Evolutionary conservation across 2,113 vertebrate species (phyloP).

Genomic region (Eublepharis macularius): DNA sequence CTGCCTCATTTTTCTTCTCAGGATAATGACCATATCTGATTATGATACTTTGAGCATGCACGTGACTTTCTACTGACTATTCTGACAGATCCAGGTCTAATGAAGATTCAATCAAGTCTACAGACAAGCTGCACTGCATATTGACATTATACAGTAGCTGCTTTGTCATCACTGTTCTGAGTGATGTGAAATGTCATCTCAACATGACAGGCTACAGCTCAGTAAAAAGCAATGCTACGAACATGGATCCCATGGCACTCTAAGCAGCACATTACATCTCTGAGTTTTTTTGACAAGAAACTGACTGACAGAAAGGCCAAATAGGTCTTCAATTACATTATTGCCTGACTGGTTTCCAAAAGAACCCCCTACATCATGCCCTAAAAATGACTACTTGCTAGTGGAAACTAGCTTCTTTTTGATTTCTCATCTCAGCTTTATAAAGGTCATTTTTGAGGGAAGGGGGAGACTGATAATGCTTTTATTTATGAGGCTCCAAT

Average conservation of each 20-base stretch:
- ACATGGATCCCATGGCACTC: not conserved
- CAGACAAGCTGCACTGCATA: not conserved
- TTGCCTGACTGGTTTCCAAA: not conserved
- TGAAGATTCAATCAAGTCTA: not conserved
- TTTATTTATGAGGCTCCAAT: not conserved
- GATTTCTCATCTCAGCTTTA: not conserved
- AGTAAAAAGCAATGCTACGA: conserved; percentile 11
- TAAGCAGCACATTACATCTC: not conserved
- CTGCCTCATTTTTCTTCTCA: not conserved
- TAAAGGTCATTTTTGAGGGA: not conserved
- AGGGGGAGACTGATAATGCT: not conserved
- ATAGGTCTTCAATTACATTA: not conserved
- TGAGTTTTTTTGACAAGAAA: not conserved
- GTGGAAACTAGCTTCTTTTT: not conserved
- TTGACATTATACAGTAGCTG: not conserved
- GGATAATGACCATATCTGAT: too few relatives aligned
- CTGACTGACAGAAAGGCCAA: conserved; percentile 13
- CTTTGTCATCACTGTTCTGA: not conserved
- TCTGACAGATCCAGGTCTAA: conserved; percentile 4
- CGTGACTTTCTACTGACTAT: conserved; percentile 1
- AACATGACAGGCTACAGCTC: not conserved
- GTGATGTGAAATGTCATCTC: conserved; percentile 7
- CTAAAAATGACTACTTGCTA: not conserved
- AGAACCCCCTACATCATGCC: not conserved
- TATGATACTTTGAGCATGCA: not conserved